Conservation (phyloP, 2,113 vertebrate genomes). For the Conger conger region DNA sequence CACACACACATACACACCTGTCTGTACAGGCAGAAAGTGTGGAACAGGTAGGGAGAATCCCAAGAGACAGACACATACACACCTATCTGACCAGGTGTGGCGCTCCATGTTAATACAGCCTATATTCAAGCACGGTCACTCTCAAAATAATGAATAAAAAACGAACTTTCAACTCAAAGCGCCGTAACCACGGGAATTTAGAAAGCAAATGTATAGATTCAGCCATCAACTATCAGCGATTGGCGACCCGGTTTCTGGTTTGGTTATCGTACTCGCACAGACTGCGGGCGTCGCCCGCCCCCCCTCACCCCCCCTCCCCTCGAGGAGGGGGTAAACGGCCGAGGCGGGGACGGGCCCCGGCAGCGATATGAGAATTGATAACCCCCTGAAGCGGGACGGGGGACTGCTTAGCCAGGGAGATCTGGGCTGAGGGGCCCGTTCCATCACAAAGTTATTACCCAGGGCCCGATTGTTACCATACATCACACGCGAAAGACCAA, state of each 20-base stretch:
- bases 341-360: background rate
- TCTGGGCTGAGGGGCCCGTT: constrained; percentile 75
- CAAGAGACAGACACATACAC: background rate
- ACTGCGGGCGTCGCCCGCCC: background rate
- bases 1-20: too few species aligned
- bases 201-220: too few species aligned
- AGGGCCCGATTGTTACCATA: constrained; percentile 78
- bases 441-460: constrained; percentile 94
- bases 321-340: background rate
- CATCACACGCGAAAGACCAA: constrained; percentile 89
- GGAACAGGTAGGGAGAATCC: background rate
- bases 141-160: too few species aligned
- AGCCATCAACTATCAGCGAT: too few species aligned
- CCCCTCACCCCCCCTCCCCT: background rate
- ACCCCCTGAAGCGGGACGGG: constrained; percentile 57
- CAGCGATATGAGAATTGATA: constrained; percentile 70
- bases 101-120: too few species aligned
- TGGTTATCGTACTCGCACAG: too few species aligned
- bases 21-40: background rate
- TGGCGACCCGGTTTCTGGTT: too few species aligned
- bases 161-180: too few species aligned
- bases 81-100: too few species aligned
- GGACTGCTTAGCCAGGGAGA: constrained; percentile 48
- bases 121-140: too few species aligned
- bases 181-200: too few species aligned